phyloP scores from a whole-genome alignment of 2,113 vertebrate species.

The Indri indri region DNA sequence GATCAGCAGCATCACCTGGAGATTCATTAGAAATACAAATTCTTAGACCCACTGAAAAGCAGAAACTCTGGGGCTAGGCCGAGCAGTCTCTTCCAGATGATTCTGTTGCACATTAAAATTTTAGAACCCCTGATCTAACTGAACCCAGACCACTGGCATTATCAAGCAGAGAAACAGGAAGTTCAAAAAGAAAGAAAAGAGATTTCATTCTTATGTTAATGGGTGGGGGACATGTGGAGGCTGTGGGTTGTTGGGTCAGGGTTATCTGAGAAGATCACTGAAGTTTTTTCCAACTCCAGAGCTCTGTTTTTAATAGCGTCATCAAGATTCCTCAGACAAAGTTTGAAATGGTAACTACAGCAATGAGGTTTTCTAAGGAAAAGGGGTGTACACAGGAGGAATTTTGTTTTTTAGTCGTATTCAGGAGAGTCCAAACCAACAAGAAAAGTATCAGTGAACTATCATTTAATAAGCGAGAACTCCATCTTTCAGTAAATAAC shows the following conservation, averaged over 20 bases:
- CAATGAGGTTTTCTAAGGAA: neutral
- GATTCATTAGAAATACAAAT: neutral
- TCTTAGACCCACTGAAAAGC: neutral
- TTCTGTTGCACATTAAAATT: neutral
- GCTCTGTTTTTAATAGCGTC: neutral
- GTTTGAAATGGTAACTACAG: neutral
- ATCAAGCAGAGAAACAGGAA: neutral
- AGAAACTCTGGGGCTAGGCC: neutral
- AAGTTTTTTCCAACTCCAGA: neutral
- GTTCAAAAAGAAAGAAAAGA: neutral
- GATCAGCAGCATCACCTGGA: neutral
- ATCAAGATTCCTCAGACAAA: neutral
- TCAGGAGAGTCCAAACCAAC: neutral
- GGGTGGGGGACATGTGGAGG: accelerated
- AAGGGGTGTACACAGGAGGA: neutral
- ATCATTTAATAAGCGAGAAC: neutral
- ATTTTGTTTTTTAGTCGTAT: neutral
- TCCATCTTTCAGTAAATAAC: neutral
- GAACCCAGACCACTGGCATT: neutral
- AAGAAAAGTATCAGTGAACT: neutral
- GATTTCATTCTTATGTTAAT: neutral
- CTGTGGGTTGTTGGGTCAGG: neutral
- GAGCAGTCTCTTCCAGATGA: neutral
- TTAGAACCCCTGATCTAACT: neutral
- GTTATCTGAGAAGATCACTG: neutral